Percentiles rank a stretch among this genome's conserved stretches.
These are phyloP conservation scores for Platysternon megacephalum DNA, from an alignment of 2,113 vertebrate genomes.

Conservation along the genomic window DNA sequence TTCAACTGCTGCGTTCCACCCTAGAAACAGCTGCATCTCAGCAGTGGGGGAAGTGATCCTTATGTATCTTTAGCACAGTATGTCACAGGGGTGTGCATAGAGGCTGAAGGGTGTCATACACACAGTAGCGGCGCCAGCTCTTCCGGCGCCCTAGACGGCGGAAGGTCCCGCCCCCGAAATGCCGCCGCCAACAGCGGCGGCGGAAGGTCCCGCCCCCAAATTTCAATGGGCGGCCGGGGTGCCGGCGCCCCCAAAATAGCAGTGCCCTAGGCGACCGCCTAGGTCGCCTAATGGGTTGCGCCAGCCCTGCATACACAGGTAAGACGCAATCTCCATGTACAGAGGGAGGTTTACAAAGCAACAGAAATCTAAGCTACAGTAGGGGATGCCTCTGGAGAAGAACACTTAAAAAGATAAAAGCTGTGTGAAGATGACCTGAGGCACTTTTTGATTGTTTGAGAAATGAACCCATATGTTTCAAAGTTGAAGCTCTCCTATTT, in stretches of 20 bases:
- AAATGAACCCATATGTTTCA: slow-evolving; percentile 48
- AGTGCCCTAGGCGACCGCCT: too few species aligned
- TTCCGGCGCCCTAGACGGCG: too few species aligned
- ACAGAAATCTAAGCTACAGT: background rate
- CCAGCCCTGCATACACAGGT: too few species aligned
- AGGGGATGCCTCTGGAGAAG: background rate
- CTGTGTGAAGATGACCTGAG: slow-evolving; percentile 15
- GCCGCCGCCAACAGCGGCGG: too few species aligned
- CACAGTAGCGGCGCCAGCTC: too few species aligned
- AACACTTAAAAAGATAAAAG: background rate
- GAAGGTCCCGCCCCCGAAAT: too few species aligned
- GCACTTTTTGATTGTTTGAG: slow-evolving; percentile 30
- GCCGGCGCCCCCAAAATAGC: too few species aligned
- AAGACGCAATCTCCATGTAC: background rate
- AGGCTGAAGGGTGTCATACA: background rate
- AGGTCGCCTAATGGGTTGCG: too few species aligned
- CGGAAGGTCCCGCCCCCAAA: too few species aligned
- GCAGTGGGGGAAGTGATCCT: background rate
- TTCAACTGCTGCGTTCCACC: background rate
- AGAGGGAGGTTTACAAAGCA: slow-evolving; percentile 1
- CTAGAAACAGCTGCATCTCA: background rate
- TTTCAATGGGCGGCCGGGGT: too few species aligned
- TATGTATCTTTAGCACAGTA: background rate
- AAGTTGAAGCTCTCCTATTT: slow-evolving; percentile 44
- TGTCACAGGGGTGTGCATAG: too few species aligned